These are phyloP conservation scores for Ciona savignyi DNA, from an alignment of 23 tunicate genomes.

Conservation along the genomic window DNA sequence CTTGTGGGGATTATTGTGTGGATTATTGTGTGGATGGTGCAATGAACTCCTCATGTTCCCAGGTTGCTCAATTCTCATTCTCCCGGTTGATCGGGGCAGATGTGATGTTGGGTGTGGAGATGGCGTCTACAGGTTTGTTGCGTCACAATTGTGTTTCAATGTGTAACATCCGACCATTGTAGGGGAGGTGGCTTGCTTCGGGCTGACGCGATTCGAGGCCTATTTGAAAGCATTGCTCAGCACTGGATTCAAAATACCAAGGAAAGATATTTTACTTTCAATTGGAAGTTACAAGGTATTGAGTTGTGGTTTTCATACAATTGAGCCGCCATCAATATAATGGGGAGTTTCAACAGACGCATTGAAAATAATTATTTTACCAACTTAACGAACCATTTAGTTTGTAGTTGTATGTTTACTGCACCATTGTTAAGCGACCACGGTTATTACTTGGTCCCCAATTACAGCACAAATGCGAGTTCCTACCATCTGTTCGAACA, in stretches of 20 bases:
- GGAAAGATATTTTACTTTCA: slow-evolving; percentile 70
- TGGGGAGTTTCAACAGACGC: too few relatives aligned
- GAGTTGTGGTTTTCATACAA: too few relatives aligned
- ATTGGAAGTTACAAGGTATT: slow-evolving; percentile 81
- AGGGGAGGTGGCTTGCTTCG: slow-evolving; percentile 97
- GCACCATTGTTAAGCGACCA: neutral
- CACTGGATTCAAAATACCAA: slow-evolving; percentile 82
- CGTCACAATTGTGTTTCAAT: too few relatives aligned
- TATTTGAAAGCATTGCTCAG: slow-evolving; percentile 85
- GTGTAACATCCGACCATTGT: too few relatives aligned
- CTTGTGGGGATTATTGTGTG: too few relatives aligned
- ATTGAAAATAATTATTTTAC: too few relatives aligned
- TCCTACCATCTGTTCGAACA: slow-evolving; percentile 67
- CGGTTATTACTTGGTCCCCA: neutral
- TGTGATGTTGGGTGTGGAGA: slow-evolving; percentile 95
- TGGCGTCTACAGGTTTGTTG: slow-evolving; percentile 85
- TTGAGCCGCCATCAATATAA: too few relatives aligned
- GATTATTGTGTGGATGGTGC: slow-evolving; percentile 87
- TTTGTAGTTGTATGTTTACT: neutral
- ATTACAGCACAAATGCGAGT: slow-evolving; percentile 72
- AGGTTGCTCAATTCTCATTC: slow-evolving; percentile 95
- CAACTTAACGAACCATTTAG: too few relatives aligned
- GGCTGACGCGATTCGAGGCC: slow-evolving; percentile 68
- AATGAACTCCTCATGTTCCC: slow-evolving; percentile 73
- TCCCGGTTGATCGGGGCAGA: slow-evolving; percentile 89